Conservation (phyloP, 1,140 invertebrate genomes). For the Acromyrmex heyeri region DNA sequence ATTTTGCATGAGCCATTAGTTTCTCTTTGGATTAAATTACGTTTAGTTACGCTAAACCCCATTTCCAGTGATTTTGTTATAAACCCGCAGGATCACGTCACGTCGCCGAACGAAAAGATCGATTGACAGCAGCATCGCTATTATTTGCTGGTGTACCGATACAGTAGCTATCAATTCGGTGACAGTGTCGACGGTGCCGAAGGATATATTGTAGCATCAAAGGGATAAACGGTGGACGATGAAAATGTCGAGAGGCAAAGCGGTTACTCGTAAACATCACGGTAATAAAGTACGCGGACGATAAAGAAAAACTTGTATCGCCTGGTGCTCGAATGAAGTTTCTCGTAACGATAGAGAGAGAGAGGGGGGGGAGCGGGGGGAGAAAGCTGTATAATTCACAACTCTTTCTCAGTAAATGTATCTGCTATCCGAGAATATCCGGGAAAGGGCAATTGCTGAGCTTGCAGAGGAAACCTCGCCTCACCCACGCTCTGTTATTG, state of each 20-base stretch:
- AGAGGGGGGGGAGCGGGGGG: background rate
- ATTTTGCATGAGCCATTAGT: constrained; percentile 11
- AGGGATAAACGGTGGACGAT: constrained; percentile 48
- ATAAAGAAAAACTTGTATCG: constrained; percentile 60
- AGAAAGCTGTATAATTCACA: constrained; percentile 41
- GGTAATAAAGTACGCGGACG: constrained; percentile 49
- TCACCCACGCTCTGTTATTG: constrained; percentile 33
- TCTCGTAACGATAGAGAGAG: background rate
- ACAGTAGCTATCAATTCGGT: constrained; percentile 41
- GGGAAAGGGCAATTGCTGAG: constrained; percentile 50
- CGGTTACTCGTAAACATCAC: constrained; percentile 52
- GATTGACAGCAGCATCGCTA: constrained; percentile 26
- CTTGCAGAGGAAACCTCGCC: constrained; percentile 44
- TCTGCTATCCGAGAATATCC: constrained; percentile 11
- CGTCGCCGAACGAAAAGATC: constrained; percentile 29
- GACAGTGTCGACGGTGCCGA: constrained; percentile 20
- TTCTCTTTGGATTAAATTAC: constrained; percentile 19
- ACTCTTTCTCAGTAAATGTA: constrained; percentile 45
- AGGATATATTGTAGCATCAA: constrained; percentile 50
- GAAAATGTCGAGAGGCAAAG: constrained; percentile 54
- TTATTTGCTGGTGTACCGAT: constrained; percentile 38
- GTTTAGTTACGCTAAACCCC: constrained; percentile 6
- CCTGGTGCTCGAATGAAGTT: constrained; percentile 33
- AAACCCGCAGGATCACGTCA: constrained; percentile 36
- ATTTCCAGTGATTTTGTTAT: constrained; percentile 21